A percentile compares a stretch with the other conserved stretches of the same genome.
Conservation (phyloP, 2,113 vertebrate species). For the Corythaixoides concolor region DNA sequence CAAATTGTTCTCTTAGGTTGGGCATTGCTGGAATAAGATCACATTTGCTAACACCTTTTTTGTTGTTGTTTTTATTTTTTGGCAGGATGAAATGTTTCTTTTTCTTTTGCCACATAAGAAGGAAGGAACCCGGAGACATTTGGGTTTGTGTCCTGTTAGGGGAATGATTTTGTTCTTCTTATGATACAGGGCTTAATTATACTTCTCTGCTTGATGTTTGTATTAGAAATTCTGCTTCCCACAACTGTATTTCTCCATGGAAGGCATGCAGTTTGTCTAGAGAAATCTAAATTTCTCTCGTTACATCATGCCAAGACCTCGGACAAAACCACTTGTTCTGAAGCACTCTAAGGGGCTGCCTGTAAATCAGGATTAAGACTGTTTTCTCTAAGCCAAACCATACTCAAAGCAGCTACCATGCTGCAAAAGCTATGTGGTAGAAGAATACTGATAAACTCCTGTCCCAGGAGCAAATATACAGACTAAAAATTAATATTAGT, state of each 20-base stretch:
- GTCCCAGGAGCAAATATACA: background rate
- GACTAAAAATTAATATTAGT: background rate
- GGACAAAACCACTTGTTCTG: background rate
- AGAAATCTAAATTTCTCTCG: background rate
- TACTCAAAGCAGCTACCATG: background rate
- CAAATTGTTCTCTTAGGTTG: slow-evolving; percentile 63
- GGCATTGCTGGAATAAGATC: slow-evolving; percentile 48
- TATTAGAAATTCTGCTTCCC: slow-evolving; percentile 1
- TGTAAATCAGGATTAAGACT: background rate
- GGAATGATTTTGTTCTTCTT: background rate
- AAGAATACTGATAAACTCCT: background rate
- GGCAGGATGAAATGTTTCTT: background rate
- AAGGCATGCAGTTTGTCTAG: background rate
- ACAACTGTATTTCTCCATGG: background rate
- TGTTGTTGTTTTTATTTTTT: background rate
- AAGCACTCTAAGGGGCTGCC: background rate
- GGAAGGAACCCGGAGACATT: background rate
- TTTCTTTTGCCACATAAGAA: slow-evolving; percentile 33
- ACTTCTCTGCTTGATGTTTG: background rate
- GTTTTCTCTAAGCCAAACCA: background rate
- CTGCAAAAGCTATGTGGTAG: background rate
- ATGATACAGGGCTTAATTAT: slow-evolving; percentile 14
- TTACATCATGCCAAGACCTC: background rate
- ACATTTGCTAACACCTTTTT: slow-evolving; percentile 39
- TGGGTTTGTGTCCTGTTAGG: background rate